These are phyloP conservation scores for Nephila pilipes DNA, from an alignment of 1,140 invertebrate species.

Conservation along the genomic window DNA sequence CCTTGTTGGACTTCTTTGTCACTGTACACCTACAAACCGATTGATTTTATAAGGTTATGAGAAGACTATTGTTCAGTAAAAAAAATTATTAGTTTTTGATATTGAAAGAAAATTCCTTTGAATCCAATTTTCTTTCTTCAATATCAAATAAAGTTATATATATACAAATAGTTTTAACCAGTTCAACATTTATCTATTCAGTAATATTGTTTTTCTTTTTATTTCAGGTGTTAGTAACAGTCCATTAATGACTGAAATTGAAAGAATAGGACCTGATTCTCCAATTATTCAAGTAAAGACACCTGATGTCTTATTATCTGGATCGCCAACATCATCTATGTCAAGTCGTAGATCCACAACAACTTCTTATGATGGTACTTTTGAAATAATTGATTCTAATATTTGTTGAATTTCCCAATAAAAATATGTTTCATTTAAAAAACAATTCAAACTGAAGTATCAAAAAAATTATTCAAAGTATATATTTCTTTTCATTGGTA, in stretches of 20 bases:
- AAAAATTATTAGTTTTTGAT: too few species aligned
- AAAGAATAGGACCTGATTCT: conserved; percentile 78
- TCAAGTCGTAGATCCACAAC: conserved; percentile 53
- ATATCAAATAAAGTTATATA: too few species aligned
- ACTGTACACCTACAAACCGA: too few species aligned
- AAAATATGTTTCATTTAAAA: not conserved
- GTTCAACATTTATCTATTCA: too few species aligned
- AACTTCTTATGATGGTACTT: conserved; percentile 44
- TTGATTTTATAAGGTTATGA: too few species aligned
- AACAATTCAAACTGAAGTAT: not conserved
- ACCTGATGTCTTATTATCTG: conserved; percentile 45
- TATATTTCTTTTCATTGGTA: too few species aligned
- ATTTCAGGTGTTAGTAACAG: conserved; percentile 76
- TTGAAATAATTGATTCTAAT: not conserved
- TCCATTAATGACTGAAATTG: conserved; percentile 78
- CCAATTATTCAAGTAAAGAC: conserved; percentile 78
- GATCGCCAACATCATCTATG: conserved; percentile 63
- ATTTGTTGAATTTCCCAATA: not conserved
- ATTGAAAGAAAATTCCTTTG: too few species aligned
- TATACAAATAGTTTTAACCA: too few species aligned
- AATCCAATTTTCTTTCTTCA: too few species aligned
- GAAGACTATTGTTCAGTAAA: too few species aligned
- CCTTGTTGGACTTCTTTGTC: too few species aligned
- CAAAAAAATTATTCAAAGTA: too few species aligned
- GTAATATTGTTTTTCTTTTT: not conserved